Base-by-base conservation (phyloP, 1,140 invertebrate genomes). In the Anthonomus grandis region DNA sequence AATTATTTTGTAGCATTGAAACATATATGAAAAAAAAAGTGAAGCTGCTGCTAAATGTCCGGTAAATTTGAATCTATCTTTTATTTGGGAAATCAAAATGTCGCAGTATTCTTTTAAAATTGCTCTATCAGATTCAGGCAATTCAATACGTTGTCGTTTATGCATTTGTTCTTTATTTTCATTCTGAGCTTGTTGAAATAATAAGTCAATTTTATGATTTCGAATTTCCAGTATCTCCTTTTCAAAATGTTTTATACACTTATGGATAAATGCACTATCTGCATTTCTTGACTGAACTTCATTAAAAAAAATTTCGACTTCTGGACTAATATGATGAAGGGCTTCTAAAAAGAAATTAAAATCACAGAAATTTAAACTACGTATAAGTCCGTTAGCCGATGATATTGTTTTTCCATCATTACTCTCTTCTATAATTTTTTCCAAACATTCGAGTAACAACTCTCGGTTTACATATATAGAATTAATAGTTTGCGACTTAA, bases 321-420 rank as follows among this genome's bases (percentile, higher is more conserved):
- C 37, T 5, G 57, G 60, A 36, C 59, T 59, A 25, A 62, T 53
- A 12, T 42, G 17, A 39, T n/a, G n/a, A n/a, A n/a, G n/a, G n/a
- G n/a, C n/a, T n/a, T n/a, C n/a, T n/a, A n/a, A n/a, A n/a, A n/a
- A 39, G 39, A 21, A 50, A 22, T 12, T 42, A 44, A 53, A 53
- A 19, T 59, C 36, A 17, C 36, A 21, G 18, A 37, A 19, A 21
- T 61, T 27, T 23, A 58, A 24, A 17, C 17, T 10, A 38, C 17
- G 22, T 19, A 45, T 45, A 15, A 21, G 21, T 25, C 19, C 39
- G 36, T 10, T 22, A 41, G 21, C 44, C 22, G 5, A 38, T 41
- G 25, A 38, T 12, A 15, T 46, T 46, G 15, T 46, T 4, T 18
- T 15, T n/a, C 13, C 19, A 37, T 9, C 21, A 9, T 22, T 18